Conservation (phyloP, 2,113 vertebrate genomes). For the Alces alces region DNA sequence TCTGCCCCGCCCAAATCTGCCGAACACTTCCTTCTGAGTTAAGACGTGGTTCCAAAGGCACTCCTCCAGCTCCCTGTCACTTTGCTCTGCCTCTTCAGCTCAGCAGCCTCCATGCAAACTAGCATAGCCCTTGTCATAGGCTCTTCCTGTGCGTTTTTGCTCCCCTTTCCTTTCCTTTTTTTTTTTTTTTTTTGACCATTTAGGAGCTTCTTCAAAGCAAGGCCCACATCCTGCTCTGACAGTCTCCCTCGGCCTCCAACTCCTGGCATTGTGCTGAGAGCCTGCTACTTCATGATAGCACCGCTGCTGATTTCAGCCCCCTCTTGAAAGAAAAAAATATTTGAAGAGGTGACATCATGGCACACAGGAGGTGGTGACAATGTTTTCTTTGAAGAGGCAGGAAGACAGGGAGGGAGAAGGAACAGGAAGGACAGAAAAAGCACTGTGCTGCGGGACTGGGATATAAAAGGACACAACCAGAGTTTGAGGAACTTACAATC, state of each 20-base stretch:
- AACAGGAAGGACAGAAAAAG: neutral
- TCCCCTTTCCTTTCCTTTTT: neutral
- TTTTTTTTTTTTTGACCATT: neutral
- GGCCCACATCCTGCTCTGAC: neutral
- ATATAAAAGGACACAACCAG: neutral
- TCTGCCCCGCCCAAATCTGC: neutral
- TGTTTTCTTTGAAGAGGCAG: constrained; percentile 1
- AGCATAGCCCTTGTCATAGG: neutral
- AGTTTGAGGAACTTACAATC: neutral
- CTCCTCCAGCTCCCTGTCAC: neutral
- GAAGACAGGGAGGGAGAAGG: neutral
- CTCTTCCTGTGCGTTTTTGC: neutral
- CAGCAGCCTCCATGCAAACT: rapidly evolving
- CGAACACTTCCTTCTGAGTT: neutral
- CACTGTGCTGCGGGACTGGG: neutral
- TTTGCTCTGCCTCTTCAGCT: neutral
- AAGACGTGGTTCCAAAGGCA: neutral
- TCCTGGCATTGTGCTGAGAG: neutral
- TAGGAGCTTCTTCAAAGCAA: neutral
- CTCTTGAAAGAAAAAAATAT: neutral
- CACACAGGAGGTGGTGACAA: neutral
- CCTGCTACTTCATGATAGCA: neutral
- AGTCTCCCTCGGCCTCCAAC: neutral
- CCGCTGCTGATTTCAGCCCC: neutral
- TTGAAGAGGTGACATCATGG: neutral